Conservation (phyloP, 2,888 invertebrate genomes). For the Petrolisthes manimaculis region DNA sequence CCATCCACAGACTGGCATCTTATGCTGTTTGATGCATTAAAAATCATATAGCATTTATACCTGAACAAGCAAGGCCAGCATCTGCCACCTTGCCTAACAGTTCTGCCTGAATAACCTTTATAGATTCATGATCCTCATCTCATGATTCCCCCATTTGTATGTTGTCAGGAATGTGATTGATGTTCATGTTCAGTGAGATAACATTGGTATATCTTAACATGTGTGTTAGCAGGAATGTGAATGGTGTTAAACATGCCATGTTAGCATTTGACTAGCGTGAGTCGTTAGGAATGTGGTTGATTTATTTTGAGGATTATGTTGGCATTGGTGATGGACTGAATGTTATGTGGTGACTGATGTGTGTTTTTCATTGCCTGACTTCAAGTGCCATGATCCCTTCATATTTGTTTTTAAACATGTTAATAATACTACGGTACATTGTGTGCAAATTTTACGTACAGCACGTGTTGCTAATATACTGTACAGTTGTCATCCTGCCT, state of each 20-base stretch:
- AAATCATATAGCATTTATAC: no score
- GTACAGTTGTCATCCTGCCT: no score
- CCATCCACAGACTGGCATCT: no score
- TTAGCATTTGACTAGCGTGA: no score
- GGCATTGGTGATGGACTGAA: neutral
- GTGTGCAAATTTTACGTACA: no score
- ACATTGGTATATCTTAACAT: neutral
- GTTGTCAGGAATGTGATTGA: constrained; percentile 4
- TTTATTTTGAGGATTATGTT: neutral
- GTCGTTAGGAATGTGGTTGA: neutral
- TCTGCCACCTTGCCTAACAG: constrained; percentile 8
- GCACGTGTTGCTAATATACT: no score
- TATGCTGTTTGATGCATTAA: no score
- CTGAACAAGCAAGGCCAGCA: neutral
- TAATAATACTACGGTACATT: neutral
- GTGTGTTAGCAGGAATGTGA: neutral
- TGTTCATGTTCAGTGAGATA: neutral
- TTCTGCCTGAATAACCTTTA: neutral
- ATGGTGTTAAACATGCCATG: neutral
- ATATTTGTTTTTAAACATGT: neutral
- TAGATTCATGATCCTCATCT: neutral
- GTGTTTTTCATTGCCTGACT: neutral
- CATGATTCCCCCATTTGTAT: neutral
- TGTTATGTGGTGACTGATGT: neutral
- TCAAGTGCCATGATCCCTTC: neutral